phyloP scores from a whole-genome alignment of 2,113 vertebrate species.

The Empidonax alnorum region DNA sequence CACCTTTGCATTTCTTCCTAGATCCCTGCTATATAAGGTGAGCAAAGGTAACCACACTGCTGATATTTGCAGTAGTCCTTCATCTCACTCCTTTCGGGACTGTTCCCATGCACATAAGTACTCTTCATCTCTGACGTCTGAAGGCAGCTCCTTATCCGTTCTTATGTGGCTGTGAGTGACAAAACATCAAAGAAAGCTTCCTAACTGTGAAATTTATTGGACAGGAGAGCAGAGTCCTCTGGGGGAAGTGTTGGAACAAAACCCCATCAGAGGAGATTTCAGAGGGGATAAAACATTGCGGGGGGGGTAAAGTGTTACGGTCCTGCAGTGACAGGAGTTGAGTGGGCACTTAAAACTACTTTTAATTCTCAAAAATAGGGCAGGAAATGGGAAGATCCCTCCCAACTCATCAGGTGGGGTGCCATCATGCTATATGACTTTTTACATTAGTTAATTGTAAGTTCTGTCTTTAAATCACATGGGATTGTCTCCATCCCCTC shows the following conservation, averaged over 20 bases:
- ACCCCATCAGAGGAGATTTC: neutral
- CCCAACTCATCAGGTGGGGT: neutral
- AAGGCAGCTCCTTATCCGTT: conserved; percentile 2
- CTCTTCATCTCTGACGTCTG: conserved; percentile 13
- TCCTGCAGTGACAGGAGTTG: neutral
- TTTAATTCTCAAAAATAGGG: neutral
- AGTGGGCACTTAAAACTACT: neutral
- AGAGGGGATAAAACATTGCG: neutral
- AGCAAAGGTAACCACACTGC: conserved; percentile 27
- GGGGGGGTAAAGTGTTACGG: neutral
- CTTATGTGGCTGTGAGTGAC: conserved; percentile 6
- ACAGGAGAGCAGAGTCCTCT: conserved; percentile 24
- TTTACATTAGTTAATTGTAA: neutral
- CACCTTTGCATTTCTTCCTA: neutral
- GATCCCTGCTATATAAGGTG: neutral
- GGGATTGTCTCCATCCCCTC: neutral
- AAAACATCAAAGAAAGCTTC: conserved; percentile 10
- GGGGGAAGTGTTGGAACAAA: conserved; percentile 16
- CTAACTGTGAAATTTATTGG: conserved; percentile 47
- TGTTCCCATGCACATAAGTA: neutral
- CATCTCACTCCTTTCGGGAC: conserved; percentile 16
- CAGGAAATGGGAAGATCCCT: neutral
- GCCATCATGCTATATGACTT: neutral
- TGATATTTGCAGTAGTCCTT: conserved; percentile 38
- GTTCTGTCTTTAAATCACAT: neutral